Evolutionary conservation across 1,140 invertebrate species (phyloP).

Genomic region (Aphidius gifuensis): DNA sequence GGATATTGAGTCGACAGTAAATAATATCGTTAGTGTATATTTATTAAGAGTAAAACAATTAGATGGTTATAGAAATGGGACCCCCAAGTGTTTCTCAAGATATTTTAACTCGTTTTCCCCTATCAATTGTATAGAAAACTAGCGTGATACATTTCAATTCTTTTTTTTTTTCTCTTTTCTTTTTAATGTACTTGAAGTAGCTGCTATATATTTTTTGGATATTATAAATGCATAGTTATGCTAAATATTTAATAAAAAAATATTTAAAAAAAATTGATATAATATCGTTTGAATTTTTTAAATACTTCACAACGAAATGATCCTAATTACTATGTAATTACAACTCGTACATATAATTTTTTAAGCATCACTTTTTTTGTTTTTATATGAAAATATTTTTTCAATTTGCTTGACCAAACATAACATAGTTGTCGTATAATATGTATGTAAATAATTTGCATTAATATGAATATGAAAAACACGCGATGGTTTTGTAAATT

Average conservation of each 20-base stretch:
- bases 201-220: not conserved
- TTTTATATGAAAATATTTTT: too few species aligned
- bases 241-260: not conserved
- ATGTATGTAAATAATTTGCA: not conserved
- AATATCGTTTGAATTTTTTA: constrained; percentile 1
- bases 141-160: not conserved
- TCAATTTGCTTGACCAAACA: too few species aligned
- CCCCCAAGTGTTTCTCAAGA: not conserved
- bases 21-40: constrained; percentile 25
- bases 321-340: constrained; percentile 48
- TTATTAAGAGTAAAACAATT: constrained; percentile 32
- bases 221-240: not conserved
- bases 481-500: not conserved
- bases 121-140: not conserved
- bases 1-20: constrained; percentile 39
- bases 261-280: constrained; percentile 17
- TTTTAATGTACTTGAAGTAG: too few species aligned
- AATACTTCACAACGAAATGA: constrained; percentile 4
- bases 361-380: too few species aligned
- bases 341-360: constrained; percentile 6
- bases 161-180: not conserved
- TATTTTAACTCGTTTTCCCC: not conserved
- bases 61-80: constrained; percentile 3
- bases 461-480: not conserved
- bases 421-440: not conserved